Base-by-base conservation (phyloP, 2,888 invertebrate species). In the Keiferia lycopersicella region DNA sequence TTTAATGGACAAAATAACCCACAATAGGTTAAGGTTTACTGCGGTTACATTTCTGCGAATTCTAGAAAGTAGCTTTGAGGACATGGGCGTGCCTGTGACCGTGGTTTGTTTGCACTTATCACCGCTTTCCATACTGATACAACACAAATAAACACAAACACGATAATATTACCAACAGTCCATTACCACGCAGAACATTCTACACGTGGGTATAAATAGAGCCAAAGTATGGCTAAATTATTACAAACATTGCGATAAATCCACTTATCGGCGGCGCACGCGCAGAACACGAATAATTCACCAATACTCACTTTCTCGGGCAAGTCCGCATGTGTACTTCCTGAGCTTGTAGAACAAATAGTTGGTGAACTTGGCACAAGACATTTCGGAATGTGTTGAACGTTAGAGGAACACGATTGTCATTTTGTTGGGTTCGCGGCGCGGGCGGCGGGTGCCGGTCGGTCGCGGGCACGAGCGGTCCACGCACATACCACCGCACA, bases 281-380 rank as follows among this genome's bases (percentile, higher is more conserved):
- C 45, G 48, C 34, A 51, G 61, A 61, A 16, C 11, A 1, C n/a
- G 60, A 22, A 22, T 6, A 39, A 56, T n/a, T 34, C 10, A 14
- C 16, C 34, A 63, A 65, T 75, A 91, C 91, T 91, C 80, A 91
- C 91, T 91, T 85, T 90, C 87, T 76, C 87, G 86, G 74, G 86
- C 84, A 67, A 88, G 81, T 76, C 91, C 91, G 83, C 89, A 88
- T 86, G 91, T 90, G 82, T 91, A 91, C 75, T 87, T 90, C 77
- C 90, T 87, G 69, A 91, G 84, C 82, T 90, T 90, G 77, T 88
- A 84, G 72, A 88, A 88, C 78, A 91, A 79, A 78, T 90, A 88
- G 78, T 86, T 86, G 72, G 82, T 84, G 68, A 86, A 84, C 78
- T 87, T 82, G 68, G 89, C 87, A 87, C 90, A 89, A 76, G 88